Conservation (phyloP, 35 echinoderm and acorn worm genomes). For the Apostichopus japonicus region DNA sequence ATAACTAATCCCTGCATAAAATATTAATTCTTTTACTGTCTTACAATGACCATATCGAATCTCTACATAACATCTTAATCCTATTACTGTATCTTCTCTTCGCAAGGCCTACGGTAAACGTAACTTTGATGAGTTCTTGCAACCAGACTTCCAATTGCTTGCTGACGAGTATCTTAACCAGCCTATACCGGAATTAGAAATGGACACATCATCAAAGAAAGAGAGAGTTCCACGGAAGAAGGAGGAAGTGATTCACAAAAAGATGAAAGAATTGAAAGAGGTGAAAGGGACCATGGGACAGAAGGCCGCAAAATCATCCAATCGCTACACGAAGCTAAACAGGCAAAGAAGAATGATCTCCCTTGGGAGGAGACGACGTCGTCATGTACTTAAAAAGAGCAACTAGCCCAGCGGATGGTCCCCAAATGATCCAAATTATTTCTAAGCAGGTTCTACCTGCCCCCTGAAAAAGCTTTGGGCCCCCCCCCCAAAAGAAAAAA, state of each 20-base stretch:
- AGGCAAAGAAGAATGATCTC: neutral
- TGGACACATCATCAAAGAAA: neutral
- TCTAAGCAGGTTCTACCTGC: too few species aligned
- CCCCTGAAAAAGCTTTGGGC: too few species aligned
- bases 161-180: neutral
- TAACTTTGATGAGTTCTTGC: conserved; percentile 51
- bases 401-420: neutral
- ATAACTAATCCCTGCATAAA: too few species aligned
- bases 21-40: too few species aligned
- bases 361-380: neutral
- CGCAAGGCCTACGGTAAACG: neutral
- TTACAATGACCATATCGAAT: too few species aligned
- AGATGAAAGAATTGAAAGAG: neutral
- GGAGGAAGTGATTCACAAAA: neutral
- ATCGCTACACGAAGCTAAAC: neutral
- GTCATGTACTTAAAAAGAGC: neutral
- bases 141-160: conserved; percentile 53
- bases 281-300: neutral
- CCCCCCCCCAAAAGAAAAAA: too few species aligned
- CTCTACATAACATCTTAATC: too few species aligned
- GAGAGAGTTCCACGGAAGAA: neutral
- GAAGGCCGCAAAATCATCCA: neutral
- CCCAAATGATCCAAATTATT: neutral
- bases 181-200: neutral
- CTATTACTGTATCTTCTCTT: neutral